Conservation (phyloP, 2,888 invertebrate genomes). For the Scaeva pyrastri region DNA sequence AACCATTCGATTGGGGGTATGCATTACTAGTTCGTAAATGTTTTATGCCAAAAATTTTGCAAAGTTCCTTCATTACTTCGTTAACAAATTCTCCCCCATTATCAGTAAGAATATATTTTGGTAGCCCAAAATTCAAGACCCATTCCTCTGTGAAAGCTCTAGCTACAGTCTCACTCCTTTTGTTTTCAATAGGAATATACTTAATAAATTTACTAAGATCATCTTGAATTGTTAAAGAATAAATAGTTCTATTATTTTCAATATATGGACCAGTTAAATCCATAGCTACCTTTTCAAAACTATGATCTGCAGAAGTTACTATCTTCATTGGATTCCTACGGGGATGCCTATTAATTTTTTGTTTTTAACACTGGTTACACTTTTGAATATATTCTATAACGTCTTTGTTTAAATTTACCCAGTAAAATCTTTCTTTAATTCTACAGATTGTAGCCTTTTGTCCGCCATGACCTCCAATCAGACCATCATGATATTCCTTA, state of each 20-base stretch:
- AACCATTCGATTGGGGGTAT: no score
- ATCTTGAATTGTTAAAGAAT: conserved; percentile 33
- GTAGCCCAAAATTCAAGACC: no score
- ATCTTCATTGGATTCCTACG: conserved; percentile 37
- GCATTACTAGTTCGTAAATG: no score
- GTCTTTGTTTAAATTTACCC: conserved; percentile 4
- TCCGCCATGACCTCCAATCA: conserved; percentile 33
- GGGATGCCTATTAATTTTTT: conserved; percentile 45
- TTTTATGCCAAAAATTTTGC: no score
- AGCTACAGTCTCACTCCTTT: conserved; percentile 24
- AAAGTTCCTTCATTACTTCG: no score
- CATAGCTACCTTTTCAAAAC: conserved; percentile 36
- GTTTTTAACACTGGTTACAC: conserved; percentile 3
- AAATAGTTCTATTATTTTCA: conserved; percentile 21
- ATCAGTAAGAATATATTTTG: no score
- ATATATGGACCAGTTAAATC: conserved; percentile 38
- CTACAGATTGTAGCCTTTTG: conserved; percentile 29
- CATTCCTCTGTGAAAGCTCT: conserved; percentile 30
- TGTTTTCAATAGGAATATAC: conserved; percentile 10
- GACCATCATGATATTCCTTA: conserved; percentile 13
- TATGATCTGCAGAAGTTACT: background rate
- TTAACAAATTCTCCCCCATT: no score
- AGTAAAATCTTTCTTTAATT: conserved; percentile 33
- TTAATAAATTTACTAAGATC: conserved; percentile 25
- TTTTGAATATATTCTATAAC: conserved; percentile 21